Evolutionary conservation across 2,888 invertebrate species (phyloP), one percentile per base, ranked within the genome.

Genomic region (Nephrotoma appendiculata): DNA sequence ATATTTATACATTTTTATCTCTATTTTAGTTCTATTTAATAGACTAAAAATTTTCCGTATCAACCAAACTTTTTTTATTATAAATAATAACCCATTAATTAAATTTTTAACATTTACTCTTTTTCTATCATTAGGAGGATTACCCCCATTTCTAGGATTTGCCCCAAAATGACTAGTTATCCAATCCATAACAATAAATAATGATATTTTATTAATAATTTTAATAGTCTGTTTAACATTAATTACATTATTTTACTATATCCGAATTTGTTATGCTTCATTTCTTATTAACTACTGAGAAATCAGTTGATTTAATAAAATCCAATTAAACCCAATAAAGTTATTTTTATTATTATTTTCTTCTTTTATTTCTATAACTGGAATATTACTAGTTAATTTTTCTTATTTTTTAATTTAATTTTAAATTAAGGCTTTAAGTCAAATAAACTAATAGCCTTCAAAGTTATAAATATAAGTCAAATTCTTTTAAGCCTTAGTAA

Each of bases 101-200:
- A n/a, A n/a, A n/a, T n/a, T n/a, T n/a, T n/a, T n/a, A n/a, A n/a
- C n/a, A n/a, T n/a, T n/a, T n/a, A n/a, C n/a, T n/a, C n/a, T n/a
- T n/a, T n/a, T 94, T 89, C 86, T 94, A 88, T 94, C 93, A 0
- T 90, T 94, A 91, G 93, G 93, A 0, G 94, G 94, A 15, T 88
- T 94, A 87, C 94, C 94, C 0, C 94, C 94, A 0, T 93, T 94
- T 89, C 89, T 94, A 89, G 94, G 94, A 57, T 57, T 57, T 57
- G 19, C 3, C 2, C 57, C 57, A 15, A 57, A 57, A 57, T 57
- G 57, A 57, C 2, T 31, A 31, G 31, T 31, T 1, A 31, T 31
- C 2, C 31, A 92, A 94, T 48, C 1, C 9, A 1, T 48, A 48
- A 48, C n/a, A 12, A 48, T 1, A 1, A 48, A 2, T 2, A 48